Percentiles rank a stretch among this genome's conserved stretches.
phyloP scores from a whole-genome alignment of 2,888 invertebrate genomes.

The Athrips mouffetella region DNA sequence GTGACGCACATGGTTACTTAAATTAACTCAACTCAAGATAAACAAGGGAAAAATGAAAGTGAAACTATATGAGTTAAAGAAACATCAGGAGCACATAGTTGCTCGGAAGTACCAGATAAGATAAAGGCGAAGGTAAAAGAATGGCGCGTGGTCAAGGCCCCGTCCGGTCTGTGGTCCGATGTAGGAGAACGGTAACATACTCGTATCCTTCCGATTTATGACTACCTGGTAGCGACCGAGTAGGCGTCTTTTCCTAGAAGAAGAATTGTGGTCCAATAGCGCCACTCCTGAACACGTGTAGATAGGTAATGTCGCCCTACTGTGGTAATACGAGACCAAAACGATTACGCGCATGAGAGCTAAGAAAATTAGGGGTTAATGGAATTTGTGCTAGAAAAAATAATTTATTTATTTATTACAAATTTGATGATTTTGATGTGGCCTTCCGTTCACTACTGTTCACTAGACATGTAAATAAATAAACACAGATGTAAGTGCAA shows the following conservation, averaged over 20 bases:
- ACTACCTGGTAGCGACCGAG: slow-evolving; percentile 25
- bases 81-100: slow-evolving; percentile 42
- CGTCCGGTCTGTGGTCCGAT: slow-evolving; percentile 8
- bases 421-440: no score
- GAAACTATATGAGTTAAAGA: not conserved
- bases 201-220: slow-evolving; percentile 34
- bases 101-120: slow-evolving; percentile 28
- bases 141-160: slow-evolving; percentile 37
- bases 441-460: slow-evolving; percentile 21
- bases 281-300: no score
- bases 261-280: no score
- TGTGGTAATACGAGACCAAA: no score
- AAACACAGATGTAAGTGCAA: not conserved
- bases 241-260: no score
- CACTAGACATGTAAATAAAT: slow-evolving; percentile 7
- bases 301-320: no score
- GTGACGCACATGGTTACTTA: not conserved
- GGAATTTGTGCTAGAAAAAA: no score
- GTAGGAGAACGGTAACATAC: not conserved
- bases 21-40: not conserved
- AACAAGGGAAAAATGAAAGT: not conserved
- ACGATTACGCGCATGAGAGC: no score
- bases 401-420: no score
- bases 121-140: slow-evolving; percentile 35
- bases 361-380: no score